These are phyloP conservation scores for Lepisosteus oculatus DNA, from an alignment of 2,113 vertebrate species.

Conservation along the genomic window DNA sequence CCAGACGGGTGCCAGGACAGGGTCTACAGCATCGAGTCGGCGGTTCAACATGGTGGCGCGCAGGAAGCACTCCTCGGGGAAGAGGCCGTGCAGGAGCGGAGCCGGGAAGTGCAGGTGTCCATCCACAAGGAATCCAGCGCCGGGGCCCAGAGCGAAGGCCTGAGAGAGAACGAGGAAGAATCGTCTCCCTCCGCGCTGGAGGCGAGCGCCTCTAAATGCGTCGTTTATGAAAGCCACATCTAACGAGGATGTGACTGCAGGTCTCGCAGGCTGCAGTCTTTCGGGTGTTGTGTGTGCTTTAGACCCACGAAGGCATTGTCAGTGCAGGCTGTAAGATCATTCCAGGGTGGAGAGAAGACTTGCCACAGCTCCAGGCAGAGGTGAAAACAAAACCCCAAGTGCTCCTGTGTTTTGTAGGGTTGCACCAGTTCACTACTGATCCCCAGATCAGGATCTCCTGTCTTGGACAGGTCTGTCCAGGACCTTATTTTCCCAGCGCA, in stretches of 20 bases:
- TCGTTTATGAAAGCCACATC: constrained; percentile 12
- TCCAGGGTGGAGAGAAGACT: too few relatives aligned
- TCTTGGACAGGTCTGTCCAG: too few relatives aligned
- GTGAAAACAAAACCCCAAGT: too few relatives aligned
- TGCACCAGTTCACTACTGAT: too few relatives aligned
- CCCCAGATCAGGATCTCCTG: too few relatives aligned
- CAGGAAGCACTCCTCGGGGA: constrained; percentile 63
- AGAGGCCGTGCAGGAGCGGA: constrained; percentile 58
- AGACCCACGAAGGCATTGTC: too few relatives aligned
- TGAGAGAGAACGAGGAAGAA: not conserved
- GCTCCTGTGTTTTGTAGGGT: too few relatives aligned
- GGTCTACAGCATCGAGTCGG: constrained; percentile 54
- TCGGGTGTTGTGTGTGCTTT: too few relatives aligned
- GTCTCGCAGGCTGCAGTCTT: not conserved
- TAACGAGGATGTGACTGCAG: not conserved
- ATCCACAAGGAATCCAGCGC: constrained; percentile 59
- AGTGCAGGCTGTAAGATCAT: too few relatives aligned
- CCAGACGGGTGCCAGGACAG: constrained; percentile 32
- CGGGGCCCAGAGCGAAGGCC: constrained; percentile 44
- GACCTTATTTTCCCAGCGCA: too few relatives aligned
- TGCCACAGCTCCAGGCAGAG: too few relatives aligned
- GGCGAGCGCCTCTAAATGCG: constrained; percentile 3
- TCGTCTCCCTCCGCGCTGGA: constrained; percentile 33
- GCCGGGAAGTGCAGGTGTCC: constrained; percentile 74
- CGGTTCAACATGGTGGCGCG: constrained; percentile 50